A percentile compares a stretch with the other conserved stretches of the same genome.
These are phyloP conservation scores for Machimus atricapillus DNA, from an alignment of 2,888 invertebrate species.

Conservation along the genomic window DNA sequence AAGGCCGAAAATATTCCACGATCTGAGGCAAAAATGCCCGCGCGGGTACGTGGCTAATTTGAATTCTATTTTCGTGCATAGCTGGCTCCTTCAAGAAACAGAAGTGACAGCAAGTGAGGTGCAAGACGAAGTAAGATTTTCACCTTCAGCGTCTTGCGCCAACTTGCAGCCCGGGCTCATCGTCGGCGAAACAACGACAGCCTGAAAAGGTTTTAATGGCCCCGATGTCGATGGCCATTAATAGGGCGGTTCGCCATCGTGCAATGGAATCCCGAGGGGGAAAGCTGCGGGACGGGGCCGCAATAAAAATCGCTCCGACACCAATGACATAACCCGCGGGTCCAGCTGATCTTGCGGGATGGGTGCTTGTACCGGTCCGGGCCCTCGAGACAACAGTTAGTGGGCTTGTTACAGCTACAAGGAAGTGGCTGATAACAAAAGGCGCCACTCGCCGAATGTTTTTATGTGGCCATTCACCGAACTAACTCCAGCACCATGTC, in stretches of 20 bases:
- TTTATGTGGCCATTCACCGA: slow-evolving; percentile 46
- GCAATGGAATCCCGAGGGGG: background rate
- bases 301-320: slow-evolving; percentile 20
- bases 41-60: background rate
- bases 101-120: background rate
- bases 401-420: background rate
- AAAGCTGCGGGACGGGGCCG: background rate
- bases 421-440: slow-evolving; percentile 19
- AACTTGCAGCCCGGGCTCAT: background rate
- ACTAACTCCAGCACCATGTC: slow-evolving; percentile 43
- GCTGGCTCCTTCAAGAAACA: background rate
- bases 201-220: slow-evolving; percentile 5
- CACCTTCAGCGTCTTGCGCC: background rate
- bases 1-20: background rate
- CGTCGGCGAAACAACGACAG: background rate
- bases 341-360: background rate
- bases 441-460: slow-evolving; percentile 43
- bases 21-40: background rate
- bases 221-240: background rate
- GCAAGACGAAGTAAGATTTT: background rate
- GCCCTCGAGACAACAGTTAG: background rate
- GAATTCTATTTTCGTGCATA: slow-evolving; percentile 15
- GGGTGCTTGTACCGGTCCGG: background rate
- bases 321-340: background rate
- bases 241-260: background rate